Base-by-base conservation (phyloP, 2,797 vertebrate genomes). In the Novumbra hubbsi region DNA sequence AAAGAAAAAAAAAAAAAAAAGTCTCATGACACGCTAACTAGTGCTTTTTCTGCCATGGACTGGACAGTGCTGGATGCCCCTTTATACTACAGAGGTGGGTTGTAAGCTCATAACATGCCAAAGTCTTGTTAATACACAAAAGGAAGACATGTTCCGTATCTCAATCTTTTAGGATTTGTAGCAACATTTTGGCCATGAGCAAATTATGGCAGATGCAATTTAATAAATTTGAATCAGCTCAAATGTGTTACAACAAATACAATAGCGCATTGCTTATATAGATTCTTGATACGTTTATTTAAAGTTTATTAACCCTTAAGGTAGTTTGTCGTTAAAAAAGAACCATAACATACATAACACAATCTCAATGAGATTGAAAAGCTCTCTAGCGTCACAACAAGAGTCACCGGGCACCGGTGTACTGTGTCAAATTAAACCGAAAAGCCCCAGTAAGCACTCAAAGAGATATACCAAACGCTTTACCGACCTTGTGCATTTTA, bases 401-500 rank as follows among this genome's bases (percentile, higher is more conserved):
- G 6, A 8, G 38, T 14, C 6, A 45, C 41, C 41, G 8, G 38
- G n/a, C 4, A 4, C 19, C 38, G 11, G 66, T 41, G 21, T 45
- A 24, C n/a, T 16, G 65, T 68, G 73, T 68, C 50, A 68, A 41
- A 74, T 68, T 41, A 60, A 65, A 30, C 64, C 19, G 66, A 73
- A 75, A 72, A 24, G 52, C 28, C 75, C 50, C 65, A 21, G 57
- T 28, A 67, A 70, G 68, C 57, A 67, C 65, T 9, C n/a, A 24
- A 17, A 74, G 4, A 5, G 7, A 14, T 27, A 27, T 27, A 27
- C 9, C 55, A 60, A 57, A n/a, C 14, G 63, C 52, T 67, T 67
- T 63, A 66, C 63, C 34, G 32, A 48, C 48, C 21, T 15, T 67
- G 49, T 27, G 63, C 63, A 73, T 74, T 68, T 74, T 60, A 78